A percentile compares a stretch with the other conserved stretches of the same genome.
Conservation (phyloP, 2,888 invertebrate species). For the Heliconius ethilla region DNA sequence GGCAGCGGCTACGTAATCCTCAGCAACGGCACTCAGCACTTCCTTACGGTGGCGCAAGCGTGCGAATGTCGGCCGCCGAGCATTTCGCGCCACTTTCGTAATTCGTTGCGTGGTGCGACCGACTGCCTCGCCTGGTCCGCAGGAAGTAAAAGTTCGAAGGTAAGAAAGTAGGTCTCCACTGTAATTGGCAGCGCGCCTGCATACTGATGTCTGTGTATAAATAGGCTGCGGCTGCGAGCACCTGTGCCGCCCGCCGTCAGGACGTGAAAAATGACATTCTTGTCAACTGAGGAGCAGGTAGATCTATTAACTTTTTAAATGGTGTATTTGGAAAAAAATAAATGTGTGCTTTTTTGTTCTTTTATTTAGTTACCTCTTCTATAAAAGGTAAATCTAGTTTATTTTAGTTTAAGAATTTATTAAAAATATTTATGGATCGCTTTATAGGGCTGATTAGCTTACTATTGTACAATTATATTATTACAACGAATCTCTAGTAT, state of each 20-base stretch:
- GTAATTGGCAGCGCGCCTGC: conserved; percentile 80
- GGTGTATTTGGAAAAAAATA: conserved; percentile 12
- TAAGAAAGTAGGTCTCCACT: conserved; percentile 82
- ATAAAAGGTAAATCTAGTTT: conserved; percentile 11
- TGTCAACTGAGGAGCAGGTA: conserved; percentile 26
- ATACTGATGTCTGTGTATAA: conserved; percentile 74
- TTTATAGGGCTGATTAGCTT: background rate
- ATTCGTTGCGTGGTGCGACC: conserved; percentile 80
- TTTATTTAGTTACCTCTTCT: conserved; percentile 15
- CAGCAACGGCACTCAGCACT: conserved; percentile 77
- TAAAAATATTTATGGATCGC: background rate
- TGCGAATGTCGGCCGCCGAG: conserved; percentile 81
- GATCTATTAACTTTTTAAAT: conserved; percentile 14
- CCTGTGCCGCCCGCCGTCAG: conserved; percentile 54
- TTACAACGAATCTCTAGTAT: conserved; percentile 21
- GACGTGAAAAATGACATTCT: conserved; percentile 49
- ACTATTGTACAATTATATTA: background rate
- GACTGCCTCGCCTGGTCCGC: conserved; percentile 77
- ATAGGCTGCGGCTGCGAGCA: conserved; percentile 70
- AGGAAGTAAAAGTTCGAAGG: conserved; percentile 83
- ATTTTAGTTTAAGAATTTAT: background rate
- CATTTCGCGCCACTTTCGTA: conserved; percentile 82
- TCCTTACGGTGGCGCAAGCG: conserved; percentile 81
- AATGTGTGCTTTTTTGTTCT: background rate
- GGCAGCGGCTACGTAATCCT: conserved; percentile 74